These are phyloP conservation scores for Cisticola juncidis DNA, from an alignment of 2,113 vertebrate species.

Conservation along the genomic window DNA sequence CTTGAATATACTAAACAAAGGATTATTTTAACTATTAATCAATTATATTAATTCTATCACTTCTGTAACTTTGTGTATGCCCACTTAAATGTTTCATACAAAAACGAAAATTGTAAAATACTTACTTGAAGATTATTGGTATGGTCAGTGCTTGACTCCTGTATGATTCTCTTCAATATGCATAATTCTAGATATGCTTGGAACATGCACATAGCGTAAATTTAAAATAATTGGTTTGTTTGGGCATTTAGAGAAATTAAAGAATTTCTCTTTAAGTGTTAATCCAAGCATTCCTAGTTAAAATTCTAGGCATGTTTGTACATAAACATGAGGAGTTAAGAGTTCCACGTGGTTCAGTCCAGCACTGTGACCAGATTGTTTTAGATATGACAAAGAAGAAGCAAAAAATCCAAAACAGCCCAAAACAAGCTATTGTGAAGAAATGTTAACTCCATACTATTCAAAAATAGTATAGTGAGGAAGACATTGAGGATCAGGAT, in stretches of 20 bases:
- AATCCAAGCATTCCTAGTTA: background rate
- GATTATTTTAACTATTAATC: background rate
- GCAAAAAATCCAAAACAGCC: background rate
- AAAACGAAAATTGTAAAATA: background rate
- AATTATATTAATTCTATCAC: background rate
- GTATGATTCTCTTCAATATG: background rate
- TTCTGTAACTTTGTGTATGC: background rate
- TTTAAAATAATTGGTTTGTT: background rate
- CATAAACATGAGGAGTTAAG: rapidly evolving
- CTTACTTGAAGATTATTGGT: background rate
- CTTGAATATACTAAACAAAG: background rate
- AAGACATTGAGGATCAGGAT: background rate
- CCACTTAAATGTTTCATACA: background rate
- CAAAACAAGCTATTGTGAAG: background rate
- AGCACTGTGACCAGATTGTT: background rate
- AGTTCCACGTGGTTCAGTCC: background rate
- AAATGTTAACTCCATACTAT: background rate
- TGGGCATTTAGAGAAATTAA: background rate
- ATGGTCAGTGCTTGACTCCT: background rate
- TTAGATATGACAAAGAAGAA: background rate
- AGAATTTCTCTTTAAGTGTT: background rate
- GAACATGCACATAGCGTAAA: background rate
- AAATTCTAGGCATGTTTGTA: background rate
- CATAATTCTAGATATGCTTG: background rate
- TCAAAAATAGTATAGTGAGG: background rate